Base-by-base conservation (phyloP, 2,113 vertebrate species). In the Nibea coibor region DNA sequence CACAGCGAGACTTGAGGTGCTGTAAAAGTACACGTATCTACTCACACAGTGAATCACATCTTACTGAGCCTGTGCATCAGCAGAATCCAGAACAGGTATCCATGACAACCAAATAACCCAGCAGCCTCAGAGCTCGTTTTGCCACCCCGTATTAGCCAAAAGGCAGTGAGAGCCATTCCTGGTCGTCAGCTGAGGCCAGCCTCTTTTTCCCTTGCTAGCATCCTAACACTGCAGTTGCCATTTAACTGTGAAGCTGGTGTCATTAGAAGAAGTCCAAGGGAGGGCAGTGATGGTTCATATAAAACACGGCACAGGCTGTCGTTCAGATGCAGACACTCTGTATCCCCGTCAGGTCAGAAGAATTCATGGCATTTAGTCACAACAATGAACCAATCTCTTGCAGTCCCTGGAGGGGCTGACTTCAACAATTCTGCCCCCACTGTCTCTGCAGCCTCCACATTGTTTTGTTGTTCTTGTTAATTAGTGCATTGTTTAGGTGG, bases 31-130 rank as follows among this genome's bases (percentile, higher is more conserved):
- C 28, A 71, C 50, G 4, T 35, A 61, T 69, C 81, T 39, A 28
- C 62, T 67, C 10, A 28, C 62, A 62, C 10, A 9, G 53, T 17
- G 59, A 78, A 68, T 72, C 57, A 50, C 26, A 65, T 45, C 56
- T 8, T 14, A 58, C 14, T 31, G 67, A 75, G 47, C 24, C 31
- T 48, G 48, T 73, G 61, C 45, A 76, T 70, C 61, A 67, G 68
- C 51, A 56, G n/a, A 61, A 43, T 65, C 54, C 63, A 22, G 2
- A 63, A 8, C 4, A 48, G 22, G 84, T 84, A 67, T 84, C 87
- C 87, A 84, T 81, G 84, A 57, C 84, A 72, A 89, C 84, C 42
- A 51, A 28, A 61, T 53, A 72, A 73, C 76, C 71, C 73, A 72
- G 73, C 78, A 69, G 73, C 71, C 84, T 58, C 43, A 28, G 70